phyloP scores from a whole-genome alignment of 2,888 invertebrate species.

The Synergus itoensis region DNA sequence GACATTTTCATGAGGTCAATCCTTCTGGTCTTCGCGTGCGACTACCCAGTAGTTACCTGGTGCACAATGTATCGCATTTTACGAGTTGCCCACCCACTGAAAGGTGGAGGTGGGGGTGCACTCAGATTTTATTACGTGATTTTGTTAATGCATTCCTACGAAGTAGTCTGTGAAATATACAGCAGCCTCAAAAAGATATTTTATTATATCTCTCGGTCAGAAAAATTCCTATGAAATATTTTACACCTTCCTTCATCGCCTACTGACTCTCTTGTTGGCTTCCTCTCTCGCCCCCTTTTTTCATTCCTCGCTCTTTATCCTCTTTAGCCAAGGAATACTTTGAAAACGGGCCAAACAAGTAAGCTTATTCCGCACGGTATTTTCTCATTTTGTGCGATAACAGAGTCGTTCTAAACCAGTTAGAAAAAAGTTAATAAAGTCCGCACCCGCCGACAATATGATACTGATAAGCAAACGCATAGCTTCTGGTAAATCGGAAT shows the following conservation, averaged over 20 bases:
- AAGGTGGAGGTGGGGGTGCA: conserved; percentile 52
- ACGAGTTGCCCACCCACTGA: conserved; percentile 61
- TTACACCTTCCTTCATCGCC: conserved; percentile 60
- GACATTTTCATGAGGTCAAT: conserved; percentile 68
- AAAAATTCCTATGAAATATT: conserved; percentile 68
- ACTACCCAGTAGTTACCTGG: conserved; percentile 60
- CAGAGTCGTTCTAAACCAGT: conserved; percentile 52
- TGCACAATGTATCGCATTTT: conserved; percentile 72
- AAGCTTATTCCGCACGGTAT: not conserved
- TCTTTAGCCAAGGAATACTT: conserved; percentile 27
- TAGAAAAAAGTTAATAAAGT: conserved; percentile 69
- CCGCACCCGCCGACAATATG: conserved; percentile 63
- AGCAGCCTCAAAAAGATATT: conserved; percentile 58
- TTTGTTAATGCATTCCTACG: conserved; percentile 74
- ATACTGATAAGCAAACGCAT: conserved; percentile 67
- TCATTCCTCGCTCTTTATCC: conserved; percentile 8
- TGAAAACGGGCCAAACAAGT: not conserved
- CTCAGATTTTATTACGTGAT: conserved; percentile 76
- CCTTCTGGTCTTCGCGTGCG: conserved; percentile 68
- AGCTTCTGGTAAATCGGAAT: conserved; percentile 63
- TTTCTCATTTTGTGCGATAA: conserved; percentile 34
- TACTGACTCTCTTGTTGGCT: not conserved
- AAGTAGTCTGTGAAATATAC: conserved; percentile 53
- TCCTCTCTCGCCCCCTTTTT: not conserved
- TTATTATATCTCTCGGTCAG: conserved; percentile 62